Base-by-base conservation (phyloP, 2,888 invertebrate genomes). In the Orchesella flavescens region DNA sequence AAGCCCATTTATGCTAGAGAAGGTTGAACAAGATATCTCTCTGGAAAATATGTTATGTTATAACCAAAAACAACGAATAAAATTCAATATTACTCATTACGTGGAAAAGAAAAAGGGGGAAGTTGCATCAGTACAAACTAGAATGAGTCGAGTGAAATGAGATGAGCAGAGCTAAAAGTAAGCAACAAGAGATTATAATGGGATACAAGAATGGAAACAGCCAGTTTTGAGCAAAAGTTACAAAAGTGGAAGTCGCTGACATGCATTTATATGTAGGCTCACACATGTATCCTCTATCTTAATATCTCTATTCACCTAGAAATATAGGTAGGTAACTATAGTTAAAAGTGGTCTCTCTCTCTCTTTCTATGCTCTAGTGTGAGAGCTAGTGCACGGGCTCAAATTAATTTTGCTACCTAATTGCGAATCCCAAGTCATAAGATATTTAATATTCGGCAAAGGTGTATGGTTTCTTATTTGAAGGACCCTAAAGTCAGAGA, bases 321-420 rank as follows among this genome's bases (percentile, higher is more conserved):
- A 34, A 34, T 7, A 34, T 34, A 7, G 34, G 3, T 34, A 34
- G 34, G 34, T 34, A 34, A 34, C 7, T 34, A 34, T 34, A 34
- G 7, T 7, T 34, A 34, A 34, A 34, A 34, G 34, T 34, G 9
- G 12, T 44, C 34, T 59, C 61, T 72, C 15, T 43, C 19, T 19
- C 44, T 61, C 23, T 73, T 49, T 73, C 46, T 61, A 49, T 44
- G 12, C n/a, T n/a, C 3, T 49, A 49, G n/a, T 49, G 10, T 49
- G 49, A 63, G 34, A 59, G 12, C 17, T 12, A 17, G 49, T 49
- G n/a, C 24, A 17, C 72, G 9, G 61, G 55, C 80, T 84, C 85
- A 87, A 88, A 88, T 87, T 87, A 88, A 87, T 87, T 88, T 88
- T 85, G 84, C 86, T 86, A 85, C 86, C 74, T 87, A 87, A 88